Base-by-base conservation (phyloP, 2,113 vertebrate species). In the Myrmecophaga tridactyla region DNA sequence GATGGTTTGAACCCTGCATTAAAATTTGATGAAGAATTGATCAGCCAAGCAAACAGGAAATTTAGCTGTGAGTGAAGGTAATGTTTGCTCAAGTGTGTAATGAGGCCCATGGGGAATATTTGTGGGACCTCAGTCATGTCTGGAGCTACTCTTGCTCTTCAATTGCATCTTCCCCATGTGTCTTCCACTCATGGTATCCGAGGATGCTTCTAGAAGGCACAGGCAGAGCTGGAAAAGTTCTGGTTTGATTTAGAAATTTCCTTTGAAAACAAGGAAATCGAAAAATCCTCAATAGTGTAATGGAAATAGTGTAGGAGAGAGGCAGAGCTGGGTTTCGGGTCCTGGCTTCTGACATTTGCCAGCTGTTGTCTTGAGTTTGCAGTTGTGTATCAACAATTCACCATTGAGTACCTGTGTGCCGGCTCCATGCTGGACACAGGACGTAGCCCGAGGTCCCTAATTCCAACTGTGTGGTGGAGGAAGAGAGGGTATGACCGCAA, bases 21-120 rank as follows among this genome's bases (percentile, higher is more conserved):
- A 98, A 98, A 98, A 97, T 98, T 98, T 98, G 98, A 98, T 98
- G 98, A 98, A 97, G 98, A 98, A 98, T 98, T 98, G 98, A 99
- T 99, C 98, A 98, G 97, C 97, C 97, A 97, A 98, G 97, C 96
- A 98, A 98, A 98, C 98, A 98, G 98, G 98, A 98, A 98, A 98
- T 98, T 98, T 98, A 98, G 98, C 98, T 95, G 92, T 97, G 98
- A 98, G 97, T 97, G 97, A 98, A 98, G 98, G 98, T 98, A 98
- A 98, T 98, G 98, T 98, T 99, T 98, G 98, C 97, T 98, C 98
- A 98, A 97, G 98, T 98, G 98, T 98, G 98, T 98, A 98, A 98
- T 98, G 98, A 98, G 98, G 97, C 98, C 98, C 98, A 65, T 0
- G 89, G 98, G 98, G 98, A 98, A 98, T 98, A 98, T 98, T 98